Evolutionary conservation across 2,888 invertebrate genomes (phyloP), one percentile per base, ranked within the genome.

Genomic region (Rotaria sp.): DNA sequence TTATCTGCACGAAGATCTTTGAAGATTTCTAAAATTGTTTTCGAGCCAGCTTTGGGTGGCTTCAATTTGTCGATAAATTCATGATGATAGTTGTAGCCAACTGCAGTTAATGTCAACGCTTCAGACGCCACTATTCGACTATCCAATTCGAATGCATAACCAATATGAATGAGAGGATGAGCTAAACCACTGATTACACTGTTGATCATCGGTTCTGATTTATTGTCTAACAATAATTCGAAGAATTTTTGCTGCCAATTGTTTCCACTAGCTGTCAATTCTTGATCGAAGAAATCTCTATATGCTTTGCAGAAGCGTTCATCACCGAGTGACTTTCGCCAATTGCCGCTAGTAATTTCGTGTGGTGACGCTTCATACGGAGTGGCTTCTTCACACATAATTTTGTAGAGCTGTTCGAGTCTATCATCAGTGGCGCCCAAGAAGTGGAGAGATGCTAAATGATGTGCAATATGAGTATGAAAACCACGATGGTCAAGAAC

Each of bases 121-220:
- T 80, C 75, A 41, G 24, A 21, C 24, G 75, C 75, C 2, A 80
- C 75, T 45, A 45, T 26, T 26, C 10, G 41, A 80, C 75, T 80
- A 45, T 80, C 30, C 8, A 80, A 38, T 80, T 80, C 75, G 11
- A 80, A 80, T 45, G 75, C 38, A n/a, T 80, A 80, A 2, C 75
- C 75, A 26, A 80, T 45, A 80, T 80, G 75, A 26, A 80, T 80
- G n/a, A 80, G 75, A 45, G 75, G 75, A 80, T 80, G 75, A 13
- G 41, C 75, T 5, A 80, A 3, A 24, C 75, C 75, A 41, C 45
- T n/a, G 3, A 80, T 26, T 0, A 80, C 4, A 80, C 75, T n/a
- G 15, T 80, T 80, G 21, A 80, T 80, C 41, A 80, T 8, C 15
- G 75, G 75, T 45, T 45, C 45, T 45, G 75, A 8, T 26, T 80